A percentile compares a stretch with the other conserved stretches of the same genome.
These are phyloP conservation scores for Platyrinchus mystaceus DNA, from an alignment of 2,797 vertebrate genomes.

Conservation along the genomic window DNA sequence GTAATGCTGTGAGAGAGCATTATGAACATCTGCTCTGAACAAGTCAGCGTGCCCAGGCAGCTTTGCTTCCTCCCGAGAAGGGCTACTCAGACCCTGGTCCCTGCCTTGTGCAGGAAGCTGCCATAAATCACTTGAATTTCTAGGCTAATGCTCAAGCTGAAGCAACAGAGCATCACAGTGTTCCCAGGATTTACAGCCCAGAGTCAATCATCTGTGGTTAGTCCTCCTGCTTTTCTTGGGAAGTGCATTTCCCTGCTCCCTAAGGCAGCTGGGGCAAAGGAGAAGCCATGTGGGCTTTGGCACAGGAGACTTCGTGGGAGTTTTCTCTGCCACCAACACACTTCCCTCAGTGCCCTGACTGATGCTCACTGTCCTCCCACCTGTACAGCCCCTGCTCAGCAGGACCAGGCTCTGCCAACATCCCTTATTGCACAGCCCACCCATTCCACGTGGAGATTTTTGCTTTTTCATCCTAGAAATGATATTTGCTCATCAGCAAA, in stretches of 20 bases:
- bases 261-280: not conserved
- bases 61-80: not conserved
- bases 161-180: not conserved
- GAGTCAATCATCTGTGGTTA: accelerated
- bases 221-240: not conserved
- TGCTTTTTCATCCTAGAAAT: not conserved
- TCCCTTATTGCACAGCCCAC: not conserved
- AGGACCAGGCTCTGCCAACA: not conserved
- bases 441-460: not conserved
- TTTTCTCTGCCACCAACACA: not conserved
- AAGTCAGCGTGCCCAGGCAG: not conserved
- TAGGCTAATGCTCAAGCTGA: not conserved
- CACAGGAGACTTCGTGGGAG: accelerated
- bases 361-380: not conserved
- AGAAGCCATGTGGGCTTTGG: not conserved
- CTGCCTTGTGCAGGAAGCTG: not conserved
- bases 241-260: not conserved
- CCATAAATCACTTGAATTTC: not conserved
- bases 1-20: not conserved
- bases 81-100: accelerated
- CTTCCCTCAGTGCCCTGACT: accelerated
- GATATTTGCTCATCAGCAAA: not conserved
- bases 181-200: not conserved
- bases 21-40: not conserved
- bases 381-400: not conserved